These are phyloP conservation scores for Pteria penguin DNA, from an alignment of 2,888 invertebrate genomes.

Conservation along the genomic window DNA sequence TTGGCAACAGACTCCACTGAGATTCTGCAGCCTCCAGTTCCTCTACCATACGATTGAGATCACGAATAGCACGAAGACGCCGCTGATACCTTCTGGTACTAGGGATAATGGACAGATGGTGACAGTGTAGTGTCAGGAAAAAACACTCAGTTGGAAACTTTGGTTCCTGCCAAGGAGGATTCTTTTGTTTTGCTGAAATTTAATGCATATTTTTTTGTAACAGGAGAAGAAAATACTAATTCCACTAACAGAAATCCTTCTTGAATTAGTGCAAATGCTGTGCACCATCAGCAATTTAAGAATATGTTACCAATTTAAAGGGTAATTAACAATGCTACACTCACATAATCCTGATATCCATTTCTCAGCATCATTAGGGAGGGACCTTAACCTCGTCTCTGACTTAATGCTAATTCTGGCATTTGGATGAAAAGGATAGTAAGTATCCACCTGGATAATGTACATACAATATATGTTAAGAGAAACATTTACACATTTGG, in stretches of 20 bases:
- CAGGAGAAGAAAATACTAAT: too few species aligned
- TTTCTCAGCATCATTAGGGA: slow-evolving; percentile 89
- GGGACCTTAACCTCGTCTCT: slow-evolving; percentile 89
- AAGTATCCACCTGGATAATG: slow-evolving; percentile 90
- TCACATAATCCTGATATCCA: slow-evolving; percentile 83
- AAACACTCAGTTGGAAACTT: slow-evolving; percentile 98
- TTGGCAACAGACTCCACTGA: slow-evolving; percentile 72
- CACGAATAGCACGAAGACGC: slow-evolving; percentile 88
- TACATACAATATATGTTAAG: too few species aligned
- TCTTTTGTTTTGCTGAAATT: slow-evolving; percentile 42
- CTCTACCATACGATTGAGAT: slow-evolving; percentile 84
- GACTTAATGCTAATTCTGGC: slow-evolving; percentile 79
- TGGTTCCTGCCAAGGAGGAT: slow-evolving; percentile 85
- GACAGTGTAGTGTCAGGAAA: slow-evolving; percentile 96
- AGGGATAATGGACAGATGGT: slow-evolving; percentile 94
- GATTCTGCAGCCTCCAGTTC: slow-evolving; percentile 83
- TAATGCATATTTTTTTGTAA: too few species aligned
- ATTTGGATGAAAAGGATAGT: slow-evolving; percentile 91
- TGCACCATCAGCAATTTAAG: neutral
- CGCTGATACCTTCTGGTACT: slow-evolving; percentile 91
- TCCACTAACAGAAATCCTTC: too few species aligned
- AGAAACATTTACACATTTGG: too few species aligned
- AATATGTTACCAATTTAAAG: neutral
- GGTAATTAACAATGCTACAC: too few species aligned
- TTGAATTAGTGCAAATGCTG: too few species aligned